Base-by-base conservation (phyloP, 2,113 vertebrate genomes). In the Emydura subglobosa region DNA sequence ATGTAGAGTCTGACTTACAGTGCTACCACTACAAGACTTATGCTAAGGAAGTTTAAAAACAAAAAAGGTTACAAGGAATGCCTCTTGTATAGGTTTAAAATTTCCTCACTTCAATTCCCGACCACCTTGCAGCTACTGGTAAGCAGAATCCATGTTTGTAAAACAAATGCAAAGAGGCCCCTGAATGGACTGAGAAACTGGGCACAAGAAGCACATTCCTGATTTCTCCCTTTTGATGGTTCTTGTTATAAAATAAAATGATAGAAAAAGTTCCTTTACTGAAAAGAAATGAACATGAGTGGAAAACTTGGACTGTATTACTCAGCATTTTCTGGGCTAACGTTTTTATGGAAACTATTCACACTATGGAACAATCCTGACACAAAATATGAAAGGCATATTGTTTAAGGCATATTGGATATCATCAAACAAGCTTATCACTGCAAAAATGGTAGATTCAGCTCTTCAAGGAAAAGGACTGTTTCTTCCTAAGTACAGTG, bases 401-500 rank as follows among this genome's bases (percentile, higher is more conserved):
- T 55, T 49, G 39, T 29, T 44, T 27, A 44, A 34, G 39, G 39
- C 39, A 39, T 39, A 39, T 0, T 5, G 61, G 72, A 59, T 13
- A 12, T 21, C 42, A 55, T 8, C 78, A 14, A 94, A 55, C 24
- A 42, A 86, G 47, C 22, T 65, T 53, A 10, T 34, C n/a, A 50
- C 3, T 0, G 9, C 59, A 50, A 42, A 91, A 19, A n/a, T 51
- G 6, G n/a, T 1, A 42, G 91, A 68, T 0, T 22, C 29, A 42
- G 50, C 50, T 4, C 4, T 8, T 25, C 86, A 39, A 80, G 4
- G 57, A 44, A 53, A 5, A 13, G 0, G 1, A 22, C 39, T 65
- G 72, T 34, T 27, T 89, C 42, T 42, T 59, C 54, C n/a, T 10
- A 4, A 0, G 0, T 24, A 16, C 49, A 47, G 4, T 3, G 53